Percentiles rank a stretch among this genome's conserved stretches.
Evolutionary conservation across 2,797 vertebrate genomes (phyloP).

Genomic region (Scomberomorus guttatus): DNA sequence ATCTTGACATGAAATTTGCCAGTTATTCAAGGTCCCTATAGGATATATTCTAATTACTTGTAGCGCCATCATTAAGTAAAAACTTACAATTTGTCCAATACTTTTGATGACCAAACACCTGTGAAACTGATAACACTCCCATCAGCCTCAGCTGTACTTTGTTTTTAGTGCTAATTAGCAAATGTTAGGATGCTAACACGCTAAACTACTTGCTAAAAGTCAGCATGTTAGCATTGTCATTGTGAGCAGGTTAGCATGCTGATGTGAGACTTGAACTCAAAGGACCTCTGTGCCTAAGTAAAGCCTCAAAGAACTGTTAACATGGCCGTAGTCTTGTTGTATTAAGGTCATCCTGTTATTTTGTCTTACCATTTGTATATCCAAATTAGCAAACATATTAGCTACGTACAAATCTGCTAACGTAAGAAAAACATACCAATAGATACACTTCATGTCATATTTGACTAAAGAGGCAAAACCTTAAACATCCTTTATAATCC

Average conservation of each 20-base stretch:
- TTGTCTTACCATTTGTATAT: neutral
- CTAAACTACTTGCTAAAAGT: neutral
- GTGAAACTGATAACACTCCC: neutral
- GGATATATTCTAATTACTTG: too few species aligned
- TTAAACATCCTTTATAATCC: constrained; percentile 53
- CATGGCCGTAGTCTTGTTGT: too few species aligned
- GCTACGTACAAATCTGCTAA: neutral
- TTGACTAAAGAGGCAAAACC: constrained; percentile 18
- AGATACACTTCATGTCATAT: constrained; percentile 16
- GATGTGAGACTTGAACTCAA: too few species aligned
- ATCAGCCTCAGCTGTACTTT: too few species aligned
- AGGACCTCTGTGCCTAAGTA: too few species aligned
- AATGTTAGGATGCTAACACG: too few species aligned
- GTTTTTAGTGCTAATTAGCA: neutral
- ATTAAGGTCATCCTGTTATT: neutral
- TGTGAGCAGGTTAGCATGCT: too few species aligned
- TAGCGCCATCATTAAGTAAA: neutral
- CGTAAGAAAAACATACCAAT: neutral
- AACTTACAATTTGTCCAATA: neutral
- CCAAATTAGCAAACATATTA: constrained; percentile 1
- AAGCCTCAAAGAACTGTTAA: too few species aligned
- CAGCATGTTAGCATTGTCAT: too few species aligned
- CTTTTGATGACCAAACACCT: neutral
- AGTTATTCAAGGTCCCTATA: neutral
- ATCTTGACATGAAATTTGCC: neutral